phyloP scores from a whole-genome alignment of 2,113 vertebrate species.

The Pseudolaguvia tuberculata region DNA sequence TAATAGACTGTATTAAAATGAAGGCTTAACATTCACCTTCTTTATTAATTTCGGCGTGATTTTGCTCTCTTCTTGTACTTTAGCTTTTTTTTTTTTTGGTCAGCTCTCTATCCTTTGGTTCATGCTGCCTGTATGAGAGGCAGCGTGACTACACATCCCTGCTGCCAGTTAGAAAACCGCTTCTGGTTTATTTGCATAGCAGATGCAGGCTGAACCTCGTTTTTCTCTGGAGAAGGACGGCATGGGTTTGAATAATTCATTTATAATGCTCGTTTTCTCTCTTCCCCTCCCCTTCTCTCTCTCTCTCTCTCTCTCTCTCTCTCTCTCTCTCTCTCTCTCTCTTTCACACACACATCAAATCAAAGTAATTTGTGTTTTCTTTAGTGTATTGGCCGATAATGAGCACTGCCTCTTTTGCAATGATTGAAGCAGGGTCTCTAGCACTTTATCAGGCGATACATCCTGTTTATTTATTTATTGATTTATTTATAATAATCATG shows the following conservation, averaged over 20 bases:
- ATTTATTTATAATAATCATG: too few species aligned
- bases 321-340: constrained; percentile 30
- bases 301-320: too few species aligned
- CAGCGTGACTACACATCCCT: constrained; percentile 61
- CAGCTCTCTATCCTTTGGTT: constrained; percentile 26
- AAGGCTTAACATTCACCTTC: constrained; percentile 23
- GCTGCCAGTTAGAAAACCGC: constrained; percentile 56
- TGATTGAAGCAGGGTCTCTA: not conserved
- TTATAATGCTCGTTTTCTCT: not conserved
- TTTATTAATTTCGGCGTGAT: not conserved
- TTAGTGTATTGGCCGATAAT: not conserved
- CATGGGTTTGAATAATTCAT: constrained; percentile 67
- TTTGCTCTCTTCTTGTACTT: not conserved
- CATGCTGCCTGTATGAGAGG: constrained; percentile 37
- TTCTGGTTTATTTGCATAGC: constrained; percentile 60
- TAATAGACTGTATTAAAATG: not conserved
- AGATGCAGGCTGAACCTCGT: constrained; percentile 48
- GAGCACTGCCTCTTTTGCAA: constrained; percentile 10
- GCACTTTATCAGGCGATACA: not conserved
- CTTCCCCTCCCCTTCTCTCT: constrained; percentile 19
- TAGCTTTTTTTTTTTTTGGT: constrained; percentile 33
- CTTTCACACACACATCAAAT: constrained; percentile 6
- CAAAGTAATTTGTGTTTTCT: constrained; percentile 17
- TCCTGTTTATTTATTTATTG: not conserved
- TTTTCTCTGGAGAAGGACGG: constrained; percentile 43